Percentiles rank a stretch among this genome's conserved stretches.
phyloP scores from a whole-genome alignment of 2,113 vertebrate species.

The Scomber scombrus region DNA sequence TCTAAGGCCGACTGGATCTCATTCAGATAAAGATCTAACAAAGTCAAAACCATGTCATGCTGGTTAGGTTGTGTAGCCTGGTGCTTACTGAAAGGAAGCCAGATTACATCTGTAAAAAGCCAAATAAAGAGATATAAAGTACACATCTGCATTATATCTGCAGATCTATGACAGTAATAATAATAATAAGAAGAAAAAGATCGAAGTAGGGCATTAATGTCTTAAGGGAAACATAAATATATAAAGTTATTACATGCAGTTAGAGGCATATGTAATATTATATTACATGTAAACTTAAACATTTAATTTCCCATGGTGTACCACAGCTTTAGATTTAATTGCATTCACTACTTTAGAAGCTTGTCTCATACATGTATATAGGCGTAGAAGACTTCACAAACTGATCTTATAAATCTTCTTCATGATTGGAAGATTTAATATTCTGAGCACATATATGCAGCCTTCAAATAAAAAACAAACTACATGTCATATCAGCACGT shows the following conservation, averaged over 20 bases:
- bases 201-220: too few species aligned
- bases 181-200: too few species aligned
- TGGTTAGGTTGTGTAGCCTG: neutral
- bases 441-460: neutral
- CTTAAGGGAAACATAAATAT: neutral
- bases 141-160: too few species aligned
- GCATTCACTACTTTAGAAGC: too few species aligned
- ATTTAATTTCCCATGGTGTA: too few species aligned
- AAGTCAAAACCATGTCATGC: neutral
- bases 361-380: too few species aligned
- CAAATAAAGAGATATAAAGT: too few species aligned
- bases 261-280: neutral
- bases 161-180: too few species aligned
- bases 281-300: neutral
- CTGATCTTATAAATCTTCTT: slow-evolving; percentile 6
- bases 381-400: neutral
- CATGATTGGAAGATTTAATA: neutral
- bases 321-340: neutral
- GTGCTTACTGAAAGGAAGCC: neutral
- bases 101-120: too few species aligned
- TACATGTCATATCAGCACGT: slow-evolving; percentile 73
- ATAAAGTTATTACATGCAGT: neutral
- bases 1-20: neutral
- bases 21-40: neutral
- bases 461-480: neutral